Evolutionary conservation across 2,888 invertebrate species (phyloP).

Genomic region (Trimorus sp.): DNA sequence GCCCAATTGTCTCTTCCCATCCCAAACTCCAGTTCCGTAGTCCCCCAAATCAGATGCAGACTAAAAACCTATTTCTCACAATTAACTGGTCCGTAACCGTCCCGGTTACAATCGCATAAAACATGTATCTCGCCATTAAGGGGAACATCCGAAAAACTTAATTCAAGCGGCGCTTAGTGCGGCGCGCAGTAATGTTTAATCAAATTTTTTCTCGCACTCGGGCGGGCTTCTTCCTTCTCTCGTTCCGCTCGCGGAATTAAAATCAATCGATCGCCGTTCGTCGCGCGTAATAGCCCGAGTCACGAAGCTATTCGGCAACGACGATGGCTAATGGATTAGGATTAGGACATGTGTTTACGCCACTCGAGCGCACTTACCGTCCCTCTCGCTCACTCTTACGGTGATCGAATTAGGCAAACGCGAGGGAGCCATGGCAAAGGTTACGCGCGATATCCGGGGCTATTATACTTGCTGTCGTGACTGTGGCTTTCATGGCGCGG

Average conservation of each 20-base stretch:
- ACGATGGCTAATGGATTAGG: constrained; percentile 66
- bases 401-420: constrained; percentile 47
- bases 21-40: no score
- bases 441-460: constrained; percentile 56
- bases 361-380: constrained; percentile 44
- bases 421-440: constrained; percentile 44
- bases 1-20: no score
- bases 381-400: constrained; percentile 18
- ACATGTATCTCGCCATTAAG: constrained; percentile 3
- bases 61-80: no score
- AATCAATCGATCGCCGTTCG: constrained; percentile 58
- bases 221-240: not conserved
- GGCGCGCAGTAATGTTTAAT: constrained; percentile 34
- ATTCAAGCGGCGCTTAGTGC: not conserved
- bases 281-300: constrained; percentile 58
- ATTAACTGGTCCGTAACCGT: no score
- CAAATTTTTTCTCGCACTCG: constrained; percentile 39
- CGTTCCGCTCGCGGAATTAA: constrained; percentile 46
- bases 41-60: no score
- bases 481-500: constrained; percentile 53
- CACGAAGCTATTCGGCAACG: constrained; percentile 63
- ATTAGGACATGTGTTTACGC: constrained; percentile 65
- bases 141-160: not conserved
- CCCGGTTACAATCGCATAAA: not conserved
- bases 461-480: constrained; percentile 54